Percentiles rank a stretch among this genome's conserved stretches.
phyloP scores from a whole-genome alignment of 2,113 vertebrate genomes.

The Columba janthina region DNA sequence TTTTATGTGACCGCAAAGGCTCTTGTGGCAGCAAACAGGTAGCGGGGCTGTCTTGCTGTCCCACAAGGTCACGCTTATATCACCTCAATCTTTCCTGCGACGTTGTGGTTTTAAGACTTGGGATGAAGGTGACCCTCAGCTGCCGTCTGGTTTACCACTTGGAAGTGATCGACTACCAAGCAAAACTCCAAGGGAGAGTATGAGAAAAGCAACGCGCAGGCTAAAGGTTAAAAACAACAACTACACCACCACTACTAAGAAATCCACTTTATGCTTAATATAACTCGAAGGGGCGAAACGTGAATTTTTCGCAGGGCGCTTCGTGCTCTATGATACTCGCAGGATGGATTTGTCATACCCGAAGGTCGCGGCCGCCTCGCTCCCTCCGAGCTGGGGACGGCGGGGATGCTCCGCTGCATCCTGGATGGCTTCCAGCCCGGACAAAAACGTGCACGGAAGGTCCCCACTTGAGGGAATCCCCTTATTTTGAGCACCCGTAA shows the following conservation, averaged over 20 bases:
- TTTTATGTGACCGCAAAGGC: not conserved
- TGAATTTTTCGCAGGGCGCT: not conserved
- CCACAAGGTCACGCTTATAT: rapidly evolving
- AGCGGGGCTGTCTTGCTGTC: not conserved
- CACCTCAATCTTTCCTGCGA: not conserved
- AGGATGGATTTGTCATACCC: not conserved
- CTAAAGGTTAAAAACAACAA: not conserved
- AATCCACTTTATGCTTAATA: not conserved
- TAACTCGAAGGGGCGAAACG: not conserved
- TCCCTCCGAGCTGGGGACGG: not conserved
- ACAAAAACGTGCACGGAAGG: rapidly evolving
- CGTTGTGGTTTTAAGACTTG: not conserved
- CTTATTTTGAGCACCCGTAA: not conserved
- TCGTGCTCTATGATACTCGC: rapidly evolving
- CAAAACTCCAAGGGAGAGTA: not conserved
- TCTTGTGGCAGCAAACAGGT: not conserved
- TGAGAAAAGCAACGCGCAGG: not conserved
- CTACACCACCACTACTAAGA: not conserved
- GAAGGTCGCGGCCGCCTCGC: rapidly evolving
- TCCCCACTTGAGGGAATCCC: not conserved
- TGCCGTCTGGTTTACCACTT: not conserved
- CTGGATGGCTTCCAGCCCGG: rapidly evolving
- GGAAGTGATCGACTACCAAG: not conserved
- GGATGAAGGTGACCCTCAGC: not conserved
- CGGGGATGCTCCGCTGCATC: rapidly evolving